A percentile compares a stretch with the other conserved stretches of the same genome.
These are phyloP conservation scores for Anguilla obscura DNA, from an alignment of 2,797 vertebrate species.

Conservation along the genomic window DNA sequence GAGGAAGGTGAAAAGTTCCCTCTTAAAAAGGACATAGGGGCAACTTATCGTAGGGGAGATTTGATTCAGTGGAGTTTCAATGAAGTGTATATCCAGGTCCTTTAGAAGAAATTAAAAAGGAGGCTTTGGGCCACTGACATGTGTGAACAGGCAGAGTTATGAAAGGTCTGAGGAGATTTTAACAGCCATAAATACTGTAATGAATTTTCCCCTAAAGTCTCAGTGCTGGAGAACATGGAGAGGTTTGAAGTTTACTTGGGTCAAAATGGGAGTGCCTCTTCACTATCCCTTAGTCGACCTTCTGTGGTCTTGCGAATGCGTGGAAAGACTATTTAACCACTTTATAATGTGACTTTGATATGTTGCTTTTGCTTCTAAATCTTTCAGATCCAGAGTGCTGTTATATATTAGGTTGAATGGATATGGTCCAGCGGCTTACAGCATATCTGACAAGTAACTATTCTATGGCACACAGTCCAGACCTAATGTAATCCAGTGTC, in stretches of 20 bases:
- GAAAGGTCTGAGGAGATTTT: constrained; percentile 37
- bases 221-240: constrained; percentile 37
- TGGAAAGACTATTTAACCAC: neutral
- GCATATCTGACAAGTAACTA: constrained; percentile 17
- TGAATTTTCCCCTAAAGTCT: constrained; percentile 32
- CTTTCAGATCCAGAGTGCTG: neutral
- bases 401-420: constrained; percentile 9
- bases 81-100: constrained; percentile 42
- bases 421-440: neutral
- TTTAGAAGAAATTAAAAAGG: constrained; percentile 59
- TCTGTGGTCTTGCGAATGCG: neutral
- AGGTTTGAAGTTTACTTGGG: constrained; percentile 35
- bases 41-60: constrained; percentile 23
- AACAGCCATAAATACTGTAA: constrained; percentile 64
- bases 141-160: constrained; percentile 33
- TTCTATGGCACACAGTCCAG: neutral
- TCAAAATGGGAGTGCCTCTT: neutral
- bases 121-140: constrained; percentile 15
- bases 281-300: neutral
- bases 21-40: constrained; percentile 58
- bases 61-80: constrained; percentile 43
- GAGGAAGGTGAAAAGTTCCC: constrained; percentile 43
- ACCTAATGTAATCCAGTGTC: constrained; percentile 18
- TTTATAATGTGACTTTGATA: neutral
- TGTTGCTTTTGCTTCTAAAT: constrained; percentile 1